Evolutionary conservation across 2,888 invertebrate genomes (phyloP), one percentile per base, ranked within the genome.

Genomic region (Epirrhoe tristata): DNA sequence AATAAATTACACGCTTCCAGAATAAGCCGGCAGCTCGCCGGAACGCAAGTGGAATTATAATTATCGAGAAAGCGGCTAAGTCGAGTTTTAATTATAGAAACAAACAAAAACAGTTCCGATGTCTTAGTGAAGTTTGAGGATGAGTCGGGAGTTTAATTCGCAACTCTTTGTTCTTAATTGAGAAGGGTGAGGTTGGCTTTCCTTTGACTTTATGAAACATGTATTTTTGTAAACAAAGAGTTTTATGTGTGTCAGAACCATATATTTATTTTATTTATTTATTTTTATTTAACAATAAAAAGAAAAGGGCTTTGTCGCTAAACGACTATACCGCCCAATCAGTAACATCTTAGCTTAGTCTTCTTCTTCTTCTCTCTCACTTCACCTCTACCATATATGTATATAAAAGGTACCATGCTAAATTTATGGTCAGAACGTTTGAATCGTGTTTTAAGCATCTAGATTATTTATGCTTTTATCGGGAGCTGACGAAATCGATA

Each of bases 51-150:
- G 81, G 83, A 84, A 84, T 87, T 84, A 86, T 87, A 87, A 89
- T 89, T 88, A 89, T 86, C 85, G 80, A 77, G 81, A 81, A 82
- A 86, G 85, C 84, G 84, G 84, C 85, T 81, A 86, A 88, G 85
- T 86, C 83, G 84, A 78, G 86, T 86, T 90, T 90, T 91, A 89
- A 90, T 91, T 90, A 89, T 84, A 89, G 85, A 89, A 90, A 90
- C 88, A 90, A 90, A 90, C 88, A 89, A 85, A 87, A 90, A 86
- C 84, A 83, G 78, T 83, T 84, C 80, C 78, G 79, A 82, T 83
- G 87, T 87, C 87, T 89, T 89, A 82, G 81, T 74, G 74, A 78
- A 85, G 81, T 86, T 81, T 67, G 71, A 73, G 75, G 82, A 81
- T 81, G 81, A 83, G 81, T 81, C 75, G 76, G 77, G 79, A 82